phyloP scores from a whole-genome alignment of 2,113 vertebrate genomes.

The Thomomys bottae region DNA sequence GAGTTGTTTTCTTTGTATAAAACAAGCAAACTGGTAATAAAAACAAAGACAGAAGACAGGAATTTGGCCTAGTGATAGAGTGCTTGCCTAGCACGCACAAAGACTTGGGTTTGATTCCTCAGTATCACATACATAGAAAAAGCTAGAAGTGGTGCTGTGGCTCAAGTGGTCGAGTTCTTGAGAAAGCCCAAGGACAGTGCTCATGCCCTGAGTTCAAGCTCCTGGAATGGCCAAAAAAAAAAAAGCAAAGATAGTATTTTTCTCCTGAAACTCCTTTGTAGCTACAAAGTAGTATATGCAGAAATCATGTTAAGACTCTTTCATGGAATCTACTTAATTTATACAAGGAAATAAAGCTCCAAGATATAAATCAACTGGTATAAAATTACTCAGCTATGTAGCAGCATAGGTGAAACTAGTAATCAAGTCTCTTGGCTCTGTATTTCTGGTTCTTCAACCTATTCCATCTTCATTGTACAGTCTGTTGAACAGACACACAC shows the following conservation, averaged over 20 bases:
- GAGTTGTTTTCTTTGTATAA: no score
- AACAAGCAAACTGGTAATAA: background rate
- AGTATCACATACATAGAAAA: no score
- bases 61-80: no score
- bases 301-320: background rate
- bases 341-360: slow-evolving; percentile 17
- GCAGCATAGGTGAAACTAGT: background rate
- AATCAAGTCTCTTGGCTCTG: background rate
- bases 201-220: no score
- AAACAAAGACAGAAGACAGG: no score
- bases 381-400: background rate
- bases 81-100: no score
- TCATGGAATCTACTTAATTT: background rate
- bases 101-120: no score
- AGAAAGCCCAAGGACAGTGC: no score
- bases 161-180: no score
- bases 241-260: background rate
- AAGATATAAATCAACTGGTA: background rate
- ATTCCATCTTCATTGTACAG: background rate
- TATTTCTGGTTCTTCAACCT: background rate
- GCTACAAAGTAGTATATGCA: background rate
- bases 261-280: background rate
- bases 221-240: no score
- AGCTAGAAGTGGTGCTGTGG: no score
- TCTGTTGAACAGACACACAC: background rate